Base-by-base conservation (phyloP, 2,113 vertebrate species). In the Zapus hudsonius region DNA sequence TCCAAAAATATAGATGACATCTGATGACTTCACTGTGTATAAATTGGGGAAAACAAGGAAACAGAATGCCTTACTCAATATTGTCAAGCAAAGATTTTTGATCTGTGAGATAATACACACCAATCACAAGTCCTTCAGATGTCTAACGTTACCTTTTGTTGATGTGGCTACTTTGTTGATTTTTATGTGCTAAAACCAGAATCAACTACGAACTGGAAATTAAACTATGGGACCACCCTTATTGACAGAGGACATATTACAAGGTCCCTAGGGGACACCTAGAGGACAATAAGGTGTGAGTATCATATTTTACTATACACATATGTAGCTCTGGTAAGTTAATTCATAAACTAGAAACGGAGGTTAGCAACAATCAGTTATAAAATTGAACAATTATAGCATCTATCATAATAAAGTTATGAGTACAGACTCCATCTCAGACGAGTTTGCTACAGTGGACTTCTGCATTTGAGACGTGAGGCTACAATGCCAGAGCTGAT, bases 161-260 rank as follows among this genome's bases (percentile, higher is more conserved):
- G 19, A 9, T 42, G 44, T 40, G 0, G 3, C 44, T 47, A 55
- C 13, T 44, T 83, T 78, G 29, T 59, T 66, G 9, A 64, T 19
- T 82, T 79, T 89, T 47, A 57, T 22, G 72, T 78, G 40, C 2
- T 85, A 27, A 75, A n/a, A 73, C 13, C 12, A 66, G 13, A n/a
- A n/a, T 84, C 20, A 67, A 44, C 20, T 69, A 75, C 90, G 66
- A 94, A 55, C 6, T 73, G 31, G 70, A 70, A 91, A n/a, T n/a
- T 27, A 3, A 70, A 33, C 10, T 4, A 33, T 63, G 3, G 6
- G 20, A 31, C 29, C 7, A 27, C 19, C 7, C 17, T 74, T 82
- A 23, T 31, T 42, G 10, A 15, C 17, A 87, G 17, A 23, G 36
- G 1, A 22, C 66, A 33, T 1, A 47, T 55, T 44, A 9, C 23